Base-by-base conservation (phyloP, 2,797 vertebrate species). In the Anguilla obscura region DNA sequence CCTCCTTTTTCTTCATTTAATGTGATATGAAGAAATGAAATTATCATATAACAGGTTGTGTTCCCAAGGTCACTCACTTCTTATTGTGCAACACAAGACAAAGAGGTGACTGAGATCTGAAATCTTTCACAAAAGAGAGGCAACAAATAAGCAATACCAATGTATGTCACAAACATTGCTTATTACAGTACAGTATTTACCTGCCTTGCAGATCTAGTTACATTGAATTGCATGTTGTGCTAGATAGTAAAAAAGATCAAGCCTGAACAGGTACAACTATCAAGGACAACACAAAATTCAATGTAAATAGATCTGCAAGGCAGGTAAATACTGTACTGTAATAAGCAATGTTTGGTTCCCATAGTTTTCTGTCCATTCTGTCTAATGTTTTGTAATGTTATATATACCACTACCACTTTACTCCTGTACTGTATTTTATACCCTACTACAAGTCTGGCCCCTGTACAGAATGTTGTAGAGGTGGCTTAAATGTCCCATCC, bases 91-190 rank as follows among this genome's bases (percentile, higher is more conserved):
- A 21, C 18, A 76, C 4, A 76, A n/a, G 71, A 30, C 66, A 76
- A 40, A 76, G 30, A 76, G 71, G 33, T 76, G 24, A 74, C 69
- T 74, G 69, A 74, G 66, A 74, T 74, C n/a, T 74, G n/a, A 74
- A 76, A 76, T 76, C 12, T 76, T 74, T 74, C 69, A 76, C 7
- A 33, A 7, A 12, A 76, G 30, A 36, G 16, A 40, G 71, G 71
- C 71, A 76, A 18, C 71, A 76, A 76, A 36, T 33, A 76, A 76
- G 10, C 27, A 74, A 74, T 30, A 18, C 33, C 14, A n/a, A 3
- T 5, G 27, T 36, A 40, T 21, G 12, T 40, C 14, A 36, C 71
- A 76, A 76, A 76, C 12, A 76, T 40, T 76, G 71, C 16, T 40
- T 76, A 76, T 33, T 76, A 76, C 2, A 74, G 27, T 7, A 30